Evolutionary conservation across 2,113 vertebrate genomes (phyloP).

Genomic region (Oriolus oriolus): DNA sequence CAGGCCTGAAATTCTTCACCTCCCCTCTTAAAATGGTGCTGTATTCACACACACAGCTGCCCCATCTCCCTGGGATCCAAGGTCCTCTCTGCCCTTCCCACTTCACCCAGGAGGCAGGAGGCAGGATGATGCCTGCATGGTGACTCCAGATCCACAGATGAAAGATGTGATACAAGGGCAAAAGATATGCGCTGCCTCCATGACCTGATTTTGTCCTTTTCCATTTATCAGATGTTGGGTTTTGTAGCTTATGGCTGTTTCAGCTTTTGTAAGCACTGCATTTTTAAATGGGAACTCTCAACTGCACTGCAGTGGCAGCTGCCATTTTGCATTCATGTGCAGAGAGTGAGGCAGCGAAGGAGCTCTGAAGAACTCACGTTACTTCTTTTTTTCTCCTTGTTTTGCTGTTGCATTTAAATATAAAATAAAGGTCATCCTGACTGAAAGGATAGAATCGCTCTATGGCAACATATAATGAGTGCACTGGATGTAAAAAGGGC

Average conservation of each 20-base stretch:
- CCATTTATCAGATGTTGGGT: conserved; percentile 34
- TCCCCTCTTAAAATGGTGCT: background rate
- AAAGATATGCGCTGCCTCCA: background rate
- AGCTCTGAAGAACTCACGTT: background rate
- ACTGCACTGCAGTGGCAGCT: background rate
- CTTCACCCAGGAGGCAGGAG: background rate
- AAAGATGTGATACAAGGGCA: background rate
- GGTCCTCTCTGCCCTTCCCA: background rate
- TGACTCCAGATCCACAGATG: background rate
- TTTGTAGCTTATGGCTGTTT: conserved; percentile 45
- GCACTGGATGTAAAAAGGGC: conserved; percentile 10
- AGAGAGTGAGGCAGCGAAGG: background rate
- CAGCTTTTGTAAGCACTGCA: background rate
- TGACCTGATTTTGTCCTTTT: conserved; percentile 63
- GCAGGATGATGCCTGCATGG: background rate
- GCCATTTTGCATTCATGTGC: conserved; percentile 51
- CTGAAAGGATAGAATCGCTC: background rate
- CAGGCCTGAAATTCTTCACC: background rate
- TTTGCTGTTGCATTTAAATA: conserved; percentile 34
- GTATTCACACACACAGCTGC: background rate
- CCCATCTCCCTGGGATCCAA: background rate
- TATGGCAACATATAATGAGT: background rate
- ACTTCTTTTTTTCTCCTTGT: background rate
- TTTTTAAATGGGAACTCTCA: background rate
- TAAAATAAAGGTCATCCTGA: conserved; percentile 52